A percentile compares a stretch with the other conserved stretches of the same genome.
These are phyloP conservation scores for Hemiscyllium ocellatum DNA, from an alignment of 2,113 vertebrate genomes.

Conservation along the genomic window DNA sequence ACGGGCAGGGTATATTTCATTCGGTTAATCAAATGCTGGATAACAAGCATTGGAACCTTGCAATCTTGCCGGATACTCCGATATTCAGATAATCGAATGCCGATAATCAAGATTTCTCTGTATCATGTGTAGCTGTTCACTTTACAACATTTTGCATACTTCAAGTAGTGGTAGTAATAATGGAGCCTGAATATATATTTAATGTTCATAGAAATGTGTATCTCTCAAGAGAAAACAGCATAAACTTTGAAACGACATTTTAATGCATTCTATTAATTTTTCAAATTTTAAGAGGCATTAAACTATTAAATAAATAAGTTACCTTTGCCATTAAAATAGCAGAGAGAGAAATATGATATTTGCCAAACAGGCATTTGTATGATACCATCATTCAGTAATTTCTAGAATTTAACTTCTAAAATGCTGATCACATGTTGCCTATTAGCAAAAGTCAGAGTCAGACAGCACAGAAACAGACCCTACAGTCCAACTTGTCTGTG, in stretches of 20 bases:
- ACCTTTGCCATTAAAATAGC: not conserved
- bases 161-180: not conserved
- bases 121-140: not conserved
- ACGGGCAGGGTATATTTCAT: too few species aligned
- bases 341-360: not conserved
- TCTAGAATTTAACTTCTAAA: not conserved
- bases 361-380: not conserved
- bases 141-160: not conserved
- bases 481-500: too few species aligned
- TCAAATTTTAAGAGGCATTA: constrained; percentile 2
- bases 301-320: not conserved
- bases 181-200: not conserved
- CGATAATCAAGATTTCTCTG: too few species aligned
- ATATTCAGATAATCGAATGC: too few species aligned
- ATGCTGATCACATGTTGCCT: constrained; percentile 1
- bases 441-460: not conserved
- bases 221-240: not conserved
- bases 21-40: too few species aligned
- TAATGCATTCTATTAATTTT: not conserved
- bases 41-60: too few species aligned
- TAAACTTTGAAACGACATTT: not conserved
- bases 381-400: not conserved
- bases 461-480: too few species aligned
- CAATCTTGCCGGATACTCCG: too few species aligned
- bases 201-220: not conserved